phyloP scores from a whole-genome alignment of 53 echinoderm and acorn worm genomes.

The Henricia sp. region DNA sequence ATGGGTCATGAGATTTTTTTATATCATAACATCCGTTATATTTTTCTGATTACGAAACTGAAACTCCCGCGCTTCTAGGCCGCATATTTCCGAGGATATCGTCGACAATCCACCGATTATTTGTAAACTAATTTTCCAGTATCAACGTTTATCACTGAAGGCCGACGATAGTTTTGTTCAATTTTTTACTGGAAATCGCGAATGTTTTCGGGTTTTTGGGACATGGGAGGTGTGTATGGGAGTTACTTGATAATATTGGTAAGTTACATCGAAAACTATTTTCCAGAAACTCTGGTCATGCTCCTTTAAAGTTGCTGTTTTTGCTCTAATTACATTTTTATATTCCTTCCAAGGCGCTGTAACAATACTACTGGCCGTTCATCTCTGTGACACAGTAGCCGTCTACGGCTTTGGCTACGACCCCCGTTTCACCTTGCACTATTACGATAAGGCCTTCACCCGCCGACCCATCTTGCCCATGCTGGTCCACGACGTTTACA shows the following conservation, averaged over 20 bases:
- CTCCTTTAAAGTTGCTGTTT: not conserved
- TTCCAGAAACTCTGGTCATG: not conserved
- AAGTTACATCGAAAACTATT: not conserved
- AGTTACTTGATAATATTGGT: too few species aligned
- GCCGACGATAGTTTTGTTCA: too few species aligned
- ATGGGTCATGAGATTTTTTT: too few species aligned
- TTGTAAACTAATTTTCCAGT: too few species aligned
- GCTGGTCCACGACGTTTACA: slow-evolving; percentile 65
- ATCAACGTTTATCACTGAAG: too few species aligned
- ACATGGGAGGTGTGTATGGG: too few species aligned
- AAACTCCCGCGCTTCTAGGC: too few species aligned
- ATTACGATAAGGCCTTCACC: slow-evolving; percentile 52
- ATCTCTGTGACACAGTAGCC: slow-evolving; percentile 65
- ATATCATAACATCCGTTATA: too few species aligned
- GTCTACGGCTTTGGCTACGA: slow-evolving; percentile 74
- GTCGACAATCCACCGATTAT: too few species aligned
- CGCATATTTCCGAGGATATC: too few species aligned
- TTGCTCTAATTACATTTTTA: not conserved
- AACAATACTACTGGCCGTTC: slow-evolving; percentile 37
- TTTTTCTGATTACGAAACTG: too few species aligned
- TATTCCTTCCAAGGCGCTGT: slow-evolving; percentile 45
- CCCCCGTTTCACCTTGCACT: slow-evolving; percentile 59
- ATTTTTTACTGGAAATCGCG: not conserved
- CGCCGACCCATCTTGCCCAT: slow-evolving; percentile 13
- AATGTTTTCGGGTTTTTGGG: not conserved